Conservation (phyloP, 2,888 invertebrate species). For the Eledona agricola region DNA sequence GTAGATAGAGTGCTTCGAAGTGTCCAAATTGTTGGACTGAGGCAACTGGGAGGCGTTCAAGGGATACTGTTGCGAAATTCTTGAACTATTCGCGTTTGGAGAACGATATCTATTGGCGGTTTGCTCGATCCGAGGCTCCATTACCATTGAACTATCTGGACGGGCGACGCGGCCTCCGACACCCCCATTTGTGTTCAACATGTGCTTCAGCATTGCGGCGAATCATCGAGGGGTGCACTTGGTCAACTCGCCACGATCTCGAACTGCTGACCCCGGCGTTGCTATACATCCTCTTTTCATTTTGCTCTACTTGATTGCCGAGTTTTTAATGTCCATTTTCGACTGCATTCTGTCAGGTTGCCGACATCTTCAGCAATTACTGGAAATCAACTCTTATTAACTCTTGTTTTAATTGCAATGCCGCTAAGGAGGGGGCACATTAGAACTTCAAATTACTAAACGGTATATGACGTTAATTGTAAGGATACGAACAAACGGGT, state of each 20-base stretch:
- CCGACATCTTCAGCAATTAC: background rate
- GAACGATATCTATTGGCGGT: slow-evolving; percentile 55
- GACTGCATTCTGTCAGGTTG: slow-evolving; percentile 11
- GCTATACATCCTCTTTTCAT: slow-evolving; percentile 54
- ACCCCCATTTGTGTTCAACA: slow-evolving; percentile 66
- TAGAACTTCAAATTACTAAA: too few relatives aligned
- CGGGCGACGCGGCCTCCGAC: slow-evolving; percentile 64
- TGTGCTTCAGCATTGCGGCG: slow-evolving; percentile 75
- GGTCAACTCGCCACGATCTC: slow-evolving; percentile 44
- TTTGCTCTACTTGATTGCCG: slow-evolving; percentile 42
- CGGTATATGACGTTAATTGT: too few relatives aligned
- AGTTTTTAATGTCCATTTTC: slow-evolving; percentile 43
- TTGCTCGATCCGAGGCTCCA: slow-evolving; percentile 57
- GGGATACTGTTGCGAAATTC: slow-evolving; percentile 67
- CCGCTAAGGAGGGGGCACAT: too few relatives aligned
- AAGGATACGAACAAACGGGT: too few relatives aligned
- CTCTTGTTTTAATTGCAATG: too few relatives aligned
- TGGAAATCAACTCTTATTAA: too few relatives aligned
- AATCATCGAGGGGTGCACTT: slow-evolving; percentile 33
- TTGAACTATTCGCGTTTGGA: slow-evolving; percentile 54
- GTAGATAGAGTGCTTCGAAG: slow-evolving; percentile 72
- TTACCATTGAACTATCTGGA: slow-evolving; percentile 58
- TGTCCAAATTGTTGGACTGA: slow-evolving; percentile 66
- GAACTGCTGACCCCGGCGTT: slow-evolving; percentile 51
- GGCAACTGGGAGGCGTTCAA: slow-evolving; percentile 76